Evolutionary conservation across 2,888 invertebrate genomes (phyloP).

Genomic region (Aphrophora alni): DNA sequence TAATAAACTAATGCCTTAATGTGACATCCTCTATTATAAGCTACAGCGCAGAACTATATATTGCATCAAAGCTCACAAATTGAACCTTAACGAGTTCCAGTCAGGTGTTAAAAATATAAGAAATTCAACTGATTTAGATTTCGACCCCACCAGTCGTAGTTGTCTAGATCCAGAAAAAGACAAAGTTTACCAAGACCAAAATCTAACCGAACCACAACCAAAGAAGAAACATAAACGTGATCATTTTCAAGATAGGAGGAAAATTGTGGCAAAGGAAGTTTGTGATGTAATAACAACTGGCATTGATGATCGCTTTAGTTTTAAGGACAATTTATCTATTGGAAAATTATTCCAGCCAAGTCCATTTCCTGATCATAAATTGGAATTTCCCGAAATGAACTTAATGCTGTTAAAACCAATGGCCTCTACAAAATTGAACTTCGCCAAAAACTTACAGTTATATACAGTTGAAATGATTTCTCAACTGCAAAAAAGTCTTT

Average conservation of each 20-base stretch:
- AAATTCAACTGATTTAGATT: slow-evolving; percentile 3
- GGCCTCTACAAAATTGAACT: neutral
- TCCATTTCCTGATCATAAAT: slow-evolving; percentile 43
- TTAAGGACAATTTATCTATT: slow-evolving; percentile 49
- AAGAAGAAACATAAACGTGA: neutral
- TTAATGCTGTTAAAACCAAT: slow-evolving; percentile 22
- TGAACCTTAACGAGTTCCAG: neutral
- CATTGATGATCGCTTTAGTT: slow-evolving; percentile 49
- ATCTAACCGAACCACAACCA: too few species aligned
- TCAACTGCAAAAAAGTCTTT: neutral
- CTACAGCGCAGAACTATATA: neutral
- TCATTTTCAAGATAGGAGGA: slow-evolving; percentile 10
- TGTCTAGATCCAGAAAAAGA: neutral
- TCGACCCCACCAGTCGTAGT: too few species aligned
- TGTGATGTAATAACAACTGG: slow-evolving; percentile 51
- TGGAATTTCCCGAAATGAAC: slow-evolving; percentile 46
- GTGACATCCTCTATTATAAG: slow-evolving; percentile 9
- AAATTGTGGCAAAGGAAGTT: slow-evolving; percentile 47
- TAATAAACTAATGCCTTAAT: neutral
- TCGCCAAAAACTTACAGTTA: slow-evolving; percentile 1
- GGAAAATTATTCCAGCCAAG: slow-evolving; percentile 47
- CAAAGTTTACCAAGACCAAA: neutral
- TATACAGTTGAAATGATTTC: slow-evolving; percentile 4
- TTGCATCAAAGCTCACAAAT: neutral
- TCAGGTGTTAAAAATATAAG: neutral